Conservation (phyloP, 2,888 invertebrate species). For the Aphidius colemani region DNA sequence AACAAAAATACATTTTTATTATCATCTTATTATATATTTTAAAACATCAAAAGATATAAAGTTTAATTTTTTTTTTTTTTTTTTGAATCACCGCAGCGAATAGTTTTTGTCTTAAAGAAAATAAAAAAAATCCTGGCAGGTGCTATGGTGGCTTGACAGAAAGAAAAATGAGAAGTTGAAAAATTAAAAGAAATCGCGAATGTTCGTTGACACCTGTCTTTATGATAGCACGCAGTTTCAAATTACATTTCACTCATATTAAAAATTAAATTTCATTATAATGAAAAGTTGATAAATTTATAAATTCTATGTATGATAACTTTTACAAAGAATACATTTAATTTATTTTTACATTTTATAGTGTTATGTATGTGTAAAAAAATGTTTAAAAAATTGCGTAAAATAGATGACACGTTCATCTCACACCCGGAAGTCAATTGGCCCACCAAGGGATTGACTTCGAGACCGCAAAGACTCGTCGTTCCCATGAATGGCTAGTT, state of each 20-base stretch:
- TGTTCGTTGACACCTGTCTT: conserved; percentile 55
- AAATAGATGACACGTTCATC: conserved; percentile 14
- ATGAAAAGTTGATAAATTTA: no score
- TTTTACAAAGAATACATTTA: no score
- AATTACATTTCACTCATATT: not conserved
- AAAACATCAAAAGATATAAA: no score
- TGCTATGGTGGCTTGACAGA: conserved; percentile 27
- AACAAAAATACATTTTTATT: conserved; percentile 7
- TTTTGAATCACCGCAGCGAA: conserved; percentile 28
- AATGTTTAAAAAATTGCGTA: no score
- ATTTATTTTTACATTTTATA: no score
- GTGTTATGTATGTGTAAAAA: no score
- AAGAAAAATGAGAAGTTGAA: conserved; percentile 7
- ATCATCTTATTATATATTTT: not conserved
- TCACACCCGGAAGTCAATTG: conserved; percentile 29
- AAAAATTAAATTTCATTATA: no score
- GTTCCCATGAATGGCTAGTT: conserved; percentile 30
- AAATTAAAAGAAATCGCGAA: conserved; percentile 26
- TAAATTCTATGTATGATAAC: no score
- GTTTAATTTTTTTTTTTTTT: conserved; percentile 12
- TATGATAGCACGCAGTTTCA: conserved; percentile 8
- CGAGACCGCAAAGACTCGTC: conserved; percentile 27
- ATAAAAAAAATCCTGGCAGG: conserved; percentile 27
- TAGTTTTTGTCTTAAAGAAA: conserved; percentile 18
- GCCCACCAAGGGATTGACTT: conserved; percentile 18